These are phyloP conservation scores for Holothuria scabra DNA, from an alignment of 53 echinoderm and acorn worm genomes.

Conservation along the genomic window DNA sequence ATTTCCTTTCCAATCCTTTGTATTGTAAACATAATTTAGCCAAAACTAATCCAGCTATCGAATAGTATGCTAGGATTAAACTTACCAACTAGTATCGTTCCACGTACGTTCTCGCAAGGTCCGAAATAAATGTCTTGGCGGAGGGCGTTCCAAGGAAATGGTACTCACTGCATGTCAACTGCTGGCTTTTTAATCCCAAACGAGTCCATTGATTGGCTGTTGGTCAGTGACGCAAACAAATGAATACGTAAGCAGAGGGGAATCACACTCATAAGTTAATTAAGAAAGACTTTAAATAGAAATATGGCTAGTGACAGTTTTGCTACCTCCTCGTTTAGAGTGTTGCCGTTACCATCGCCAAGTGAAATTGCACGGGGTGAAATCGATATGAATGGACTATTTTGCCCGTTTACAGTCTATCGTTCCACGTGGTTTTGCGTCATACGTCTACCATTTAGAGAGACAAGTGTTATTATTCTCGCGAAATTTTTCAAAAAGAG, in stretches of 20 bases:
- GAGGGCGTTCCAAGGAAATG: slow-evolving; percentile 38
- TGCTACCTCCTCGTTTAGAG: slow-evolving; percentile 8
- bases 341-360: slow-evolving; percentile 16
- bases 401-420: not conserved
- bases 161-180: slow-evolving; percentile 1
- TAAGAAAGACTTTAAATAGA: slow-evolving; percentile 33
- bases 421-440: slow-evolving; percentile 1
- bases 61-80: not conserved
- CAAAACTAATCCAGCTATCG: no score
- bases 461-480: slow-evolving; percentile 22
- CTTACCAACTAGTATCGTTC: slow-evolving; percentile 41
- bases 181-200: slow-evolving; percentile 33
- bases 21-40: no score
- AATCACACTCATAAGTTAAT: slow-evolving; percentile 30
- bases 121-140: slow-evolving; percentile 38
- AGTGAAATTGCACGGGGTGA: slow-evolving; percentile 15
- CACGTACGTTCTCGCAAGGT: slow-evolving; percentile 32
- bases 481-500: slow-evolving; percentile 16
- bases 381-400: slow-evolving; percentile 29
- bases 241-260: slow-evolving; percentile 39
- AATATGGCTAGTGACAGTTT: slow-evolving; percentile 28
- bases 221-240: slow-evolving; percentile 2
- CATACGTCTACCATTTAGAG: slow-evolving; percentile 16
- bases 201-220: not conserved
- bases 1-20: no score